Base-by-base conservation (phyloP, 2,888 invertebrate species). In the Aphodius granarius region DNA sequence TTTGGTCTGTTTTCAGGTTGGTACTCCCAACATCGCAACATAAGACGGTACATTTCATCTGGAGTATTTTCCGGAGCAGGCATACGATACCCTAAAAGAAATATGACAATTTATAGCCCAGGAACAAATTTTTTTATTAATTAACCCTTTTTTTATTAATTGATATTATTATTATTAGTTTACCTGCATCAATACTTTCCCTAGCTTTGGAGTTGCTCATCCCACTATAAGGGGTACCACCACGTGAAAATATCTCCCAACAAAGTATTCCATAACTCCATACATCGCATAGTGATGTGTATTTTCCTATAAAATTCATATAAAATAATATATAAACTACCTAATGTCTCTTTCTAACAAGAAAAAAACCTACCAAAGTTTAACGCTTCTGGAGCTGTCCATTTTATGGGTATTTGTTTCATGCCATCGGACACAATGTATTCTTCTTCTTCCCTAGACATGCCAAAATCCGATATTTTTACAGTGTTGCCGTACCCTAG, bases 341-440 rank as follows among this genome's bases (percentile, higher is more conserved):
- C n/a, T 4, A 3, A 68, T 19, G 20, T n/a, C n/a, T 68, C n/a
- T 18, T 17, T 18, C 19, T 68, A 2, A 17, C 16, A 3, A 63
- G 64, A 65, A 43, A 43, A 43, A 2, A 43, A 78, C 86, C 88
- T 86, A 92, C 97, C 97, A 86, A 95, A 97, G 88, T 97, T 97
- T 13, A 98, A 89, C 2, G 98, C 97, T 88, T 98, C 98, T 0
- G 98, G 98, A 1, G 98, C 97, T 0, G 98, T 98, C 98, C 98
- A 98, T 87, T 98, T 98, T 78, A 98, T 97, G 0, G 98, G 98
- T 82, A 98, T 98, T 89, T 98, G 97, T 88, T 98, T 98, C 95
- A 98, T 96, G 62, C 98, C 98, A 81, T 97, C 97, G 2, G 97
- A 97, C 65, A 98, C 98, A 78, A 96, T 97, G 83, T 98, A 98